Evolutionary conservation across 2,888 invertebrate species (phyloP).

Genomic region (Therioaphis trifolii): DNA sequence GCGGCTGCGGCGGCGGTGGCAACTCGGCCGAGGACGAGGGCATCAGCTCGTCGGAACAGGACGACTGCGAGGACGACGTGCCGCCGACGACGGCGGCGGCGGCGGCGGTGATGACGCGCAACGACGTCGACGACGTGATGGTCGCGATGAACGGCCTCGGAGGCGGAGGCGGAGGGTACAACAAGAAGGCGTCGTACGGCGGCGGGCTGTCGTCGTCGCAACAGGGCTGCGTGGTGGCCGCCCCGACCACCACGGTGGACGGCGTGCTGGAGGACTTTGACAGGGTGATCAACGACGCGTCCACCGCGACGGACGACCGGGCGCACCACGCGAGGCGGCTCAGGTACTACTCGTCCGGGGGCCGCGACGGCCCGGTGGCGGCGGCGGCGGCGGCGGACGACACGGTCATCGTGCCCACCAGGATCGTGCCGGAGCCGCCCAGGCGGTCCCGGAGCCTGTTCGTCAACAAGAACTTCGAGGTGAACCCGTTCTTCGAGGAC

Average conservation of each 20-base stretch:
- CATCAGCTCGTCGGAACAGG: constrained; percentile 82
- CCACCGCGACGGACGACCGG: constrained; percentile 76
- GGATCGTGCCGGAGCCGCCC: constrained; percentile 84
- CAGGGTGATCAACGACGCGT: constrained; percentile 86
- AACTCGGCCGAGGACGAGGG: constrained; percentile 88
- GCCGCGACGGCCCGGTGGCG: not conserved
- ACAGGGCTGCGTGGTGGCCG: constrained; percentile 74
- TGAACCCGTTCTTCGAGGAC: constrained; percentile 67
- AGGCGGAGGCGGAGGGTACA: too few relatives aligned
- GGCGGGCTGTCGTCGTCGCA: too few relatives aligned
- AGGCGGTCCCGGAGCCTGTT: constrained; percentile 79
- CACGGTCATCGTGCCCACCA: constrained; percentile 74
- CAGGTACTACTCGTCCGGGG: constrained; percentile 3
- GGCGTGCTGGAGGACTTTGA: constrained; percentile 87
- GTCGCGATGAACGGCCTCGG: constrained; percentile 29
- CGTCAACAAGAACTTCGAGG: constrained; percentile 69
- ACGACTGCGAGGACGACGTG: constrained; percentile 70
- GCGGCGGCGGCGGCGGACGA: constrained; percentile 62
- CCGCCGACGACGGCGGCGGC: too few relatives aligned
- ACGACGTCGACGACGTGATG: constrained; percentile 7
- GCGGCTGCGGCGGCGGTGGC: constrained; percentile 68
- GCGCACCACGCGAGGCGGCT: too few relatives aligned
- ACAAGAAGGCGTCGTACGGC: too few relatives aligned
- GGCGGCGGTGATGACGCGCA: constrained; percentile 4
- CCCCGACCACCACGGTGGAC: constrained; percentile 77